Evolutionary conservation across 2,888 invertebrate species (phyloP), one percentile per base, ranked within the genome.

Genomic region (Nemoura dubitans): DNA sequence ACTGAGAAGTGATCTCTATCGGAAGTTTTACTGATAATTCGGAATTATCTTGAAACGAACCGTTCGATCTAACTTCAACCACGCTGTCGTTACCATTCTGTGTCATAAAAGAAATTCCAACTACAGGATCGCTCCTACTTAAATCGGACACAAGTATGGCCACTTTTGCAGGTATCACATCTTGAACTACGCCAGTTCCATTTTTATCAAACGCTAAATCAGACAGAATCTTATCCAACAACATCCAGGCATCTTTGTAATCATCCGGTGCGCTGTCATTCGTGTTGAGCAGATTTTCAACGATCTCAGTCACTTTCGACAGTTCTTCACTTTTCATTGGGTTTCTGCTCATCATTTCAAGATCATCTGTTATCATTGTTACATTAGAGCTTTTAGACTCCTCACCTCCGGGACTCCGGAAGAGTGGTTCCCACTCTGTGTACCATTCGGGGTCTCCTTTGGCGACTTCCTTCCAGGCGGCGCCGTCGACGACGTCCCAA

Each of bases 101-200:
- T 36, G 36, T 36, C 5, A 6, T 16, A 1, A 83, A 21, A 83
- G 83, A 30, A n/a, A 83, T 36, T 42, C 30, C 83, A n/a, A 83
- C 42, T 14, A 21, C 16, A 30, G 83, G 30, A 42, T 42, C 29
- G 3, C 21, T 25, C 16, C 16, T 16, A 5, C 30, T 26, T 5
- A 83, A 7, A n/a, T 83, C 26, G 3, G 83, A 16, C n/a, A 83
- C 83, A 83, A 83, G 83, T 16, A 83, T 30, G 30, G 83, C 83
- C n/a, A 30, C 30, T 36, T 83, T 10, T 36, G 36, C 30, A 3
- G 80, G 16, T 1, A 1, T 2, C 28, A 80, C 80, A 28, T 83
- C n/a, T n/a, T 30, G 1, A 2, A 83, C 83, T 3, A 83, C 26
- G 1, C 42, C 42, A 3, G 3, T 29, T 16, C 6, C 21, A 1